These are phyloP conservation scores for Acridotheres tristis DNA, from an alignment of 2,797 vertebrate species.

Conservation along the genomic window DNA sequence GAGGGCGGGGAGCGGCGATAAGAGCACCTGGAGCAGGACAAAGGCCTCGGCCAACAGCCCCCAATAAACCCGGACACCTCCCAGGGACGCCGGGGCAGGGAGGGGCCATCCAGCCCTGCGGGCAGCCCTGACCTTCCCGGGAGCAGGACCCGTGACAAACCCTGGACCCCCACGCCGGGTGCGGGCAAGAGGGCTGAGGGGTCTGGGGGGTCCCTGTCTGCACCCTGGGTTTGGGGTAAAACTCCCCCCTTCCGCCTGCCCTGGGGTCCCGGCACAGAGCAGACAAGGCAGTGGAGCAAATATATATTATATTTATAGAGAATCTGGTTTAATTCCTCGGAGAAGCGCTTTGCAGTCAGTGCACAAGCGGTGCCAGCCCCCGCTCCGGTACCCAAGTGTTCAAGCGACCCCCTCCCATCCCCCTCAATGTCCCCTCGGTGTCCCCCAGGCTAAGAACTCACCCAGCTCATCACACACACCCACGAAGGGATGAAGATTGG, in stretches of 20 bases:
- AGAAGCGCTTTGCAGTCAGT: conserved; percentile 1
- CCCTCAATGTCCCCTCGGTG: neutral
- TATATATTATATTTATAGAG: conserved; percentile 68
- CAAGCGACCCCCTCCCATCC: neutral
- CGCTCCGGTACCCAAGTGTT: neutral
- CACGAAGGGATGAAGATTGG: neutral
- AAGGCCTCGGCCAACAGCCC: neutral
- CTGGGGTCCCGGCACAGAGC: neutral
- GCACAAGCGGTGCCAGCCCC: neutral
- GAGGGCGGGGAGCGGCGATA: neutral
- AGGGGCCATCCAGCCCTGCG: accelerated
- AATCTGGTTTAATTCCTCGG: conserved; percentile 14
- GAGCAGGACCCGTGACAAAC: neutral
- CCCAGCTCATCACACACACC: neutral
- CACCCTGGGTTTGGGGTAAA: neutral
- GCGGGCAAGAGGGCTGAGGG: neutral
- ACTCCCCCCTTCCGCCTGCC: neutral
- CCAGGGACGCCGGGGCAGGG: neutral
- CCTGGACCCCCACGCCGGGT: accelerated
- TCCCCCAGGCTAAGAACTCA: neutral
- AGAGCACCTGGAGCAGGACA: neutral
- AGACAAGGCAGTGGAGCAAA: neutral
- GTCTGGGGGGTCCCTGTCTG: neutral
- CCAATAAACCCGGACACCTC: neutral
- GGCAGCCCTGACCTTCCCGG: neutral